Conservation (phyloP, 2,113 vertebrate genomes). For the Colaptes auratus region DNA sequence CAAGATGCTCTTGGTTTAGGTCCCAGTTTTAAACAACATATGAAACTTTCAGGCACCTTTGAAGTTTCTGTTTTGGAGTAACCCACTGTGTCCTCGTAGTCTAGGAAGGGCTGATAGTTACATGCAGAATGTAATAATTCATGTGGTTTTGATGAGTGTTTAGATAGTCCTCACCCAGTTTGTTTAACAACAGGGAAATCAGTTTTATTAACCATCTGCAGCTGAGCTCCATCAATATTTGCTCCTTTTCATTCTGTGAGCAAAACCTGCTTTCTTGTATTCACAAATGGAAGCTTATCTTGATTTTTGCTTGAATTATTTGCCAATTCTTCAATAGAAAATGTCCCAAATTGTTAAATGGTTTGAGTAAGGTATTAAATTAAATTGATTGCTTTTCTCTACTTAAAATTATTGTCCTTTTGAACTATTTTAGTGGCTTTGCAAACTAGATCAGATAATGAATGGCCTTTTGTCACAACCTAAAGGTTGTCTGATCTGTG, state of each 20-base stretch:
- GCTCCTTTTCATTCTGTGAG: not conserved
- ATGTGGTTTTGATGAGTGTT: not conserved
- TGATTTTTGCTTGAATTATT: not conserved
- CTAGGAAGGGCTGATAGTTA: not conserved
- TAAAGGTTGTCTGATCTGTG: not conserved
- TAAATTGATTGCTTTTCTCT: not conserved
- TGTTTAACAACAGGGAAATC: not conserved
- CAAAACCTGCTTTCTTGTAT: not conserved
- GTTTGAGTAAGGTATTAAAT: not conserved
- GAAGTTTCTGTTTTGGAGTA: too few relatives aligned
- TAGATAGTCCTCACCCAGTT: not conserved
- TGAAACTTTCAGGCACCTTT: not conserved
- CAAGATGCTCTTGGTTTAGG: not conserved
- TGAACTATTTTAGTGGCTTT: not conserved
- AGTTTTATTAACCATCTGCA: not conserved
- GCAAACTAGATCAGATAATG: not conserved
- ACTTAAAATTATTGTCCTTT: not conserved
- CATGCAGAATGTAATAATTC: not conserved
- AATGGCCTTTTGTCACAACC: not conserved
- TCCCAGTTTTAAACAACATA: not conserved
- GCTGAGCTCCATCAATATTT: not conserved
- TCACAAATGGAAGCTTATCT: not conserved
- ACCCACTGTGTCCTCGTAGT: not conserved
- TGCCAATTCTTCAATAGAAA: not conserved
- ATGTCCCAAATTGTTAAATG: not conserved